Conservation (phyloP, 2,797 vertebrate genomes). For the Luscinia luscinia region DNA sequence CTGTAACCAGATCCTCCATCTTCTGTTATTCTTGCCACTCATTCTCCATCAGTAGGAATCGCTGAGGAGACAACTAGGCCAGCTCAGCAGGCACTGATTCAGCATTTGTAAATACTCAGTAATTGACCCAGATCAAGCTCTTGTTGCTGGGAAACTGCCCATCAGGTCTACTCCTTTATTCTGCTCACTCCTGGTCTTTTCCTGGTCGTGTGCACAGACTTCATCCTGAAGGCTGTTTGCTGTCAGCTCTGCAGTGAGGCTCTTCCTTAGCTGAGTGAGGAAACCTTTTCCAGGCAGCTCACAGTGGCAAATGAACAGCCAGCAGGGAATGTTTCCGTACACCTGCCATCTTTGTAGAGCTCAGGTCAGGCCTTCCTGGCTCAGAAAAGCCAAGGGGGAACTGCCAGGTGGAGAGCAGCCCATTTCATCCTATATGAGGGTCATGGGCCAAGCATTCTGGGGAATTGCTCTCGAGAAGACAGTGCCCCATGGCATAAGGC, state of each 20-base stretch:
- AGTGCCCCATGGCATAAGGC: neutral
- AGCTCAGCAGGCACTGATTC: neutral
- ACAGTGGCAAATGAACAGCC: neutral
- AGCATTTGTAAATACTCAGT: neutral
- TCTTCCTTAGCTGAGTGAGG: neutral
- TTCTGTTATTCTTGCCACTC: slow-evolving; percentile 23
- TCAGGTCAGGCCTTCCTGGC: neutral
- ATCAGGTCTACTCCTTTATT: neutral
- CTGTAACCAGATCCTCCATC: slow-evolving; percentile 14
- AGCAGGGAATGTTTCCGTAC: neutral
- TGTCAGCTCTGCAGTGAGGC: neutral
- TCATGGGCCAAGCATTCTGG: neutral
- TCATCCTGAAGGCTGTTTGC: neutral
- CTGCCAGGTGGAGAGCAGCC: neutral
- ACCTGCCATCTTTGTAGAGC: neutral
- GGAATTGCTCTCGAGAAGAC: neutral
- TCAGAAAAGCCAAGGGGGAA: neutral
- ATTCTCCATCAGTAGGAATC: neutral
- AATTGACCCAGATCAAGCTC: neutral
- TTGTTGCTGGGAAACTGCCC: neutral
- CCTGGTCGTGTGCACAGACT: neutral
- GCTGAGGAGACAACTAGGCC: slow-evolving; percentile 7
- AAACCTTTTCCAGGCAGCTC: neutral
- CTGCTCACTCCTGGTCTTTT: neutral
- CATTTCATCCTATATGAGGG: neutral